Evolutionary conservation across 2,113 vertebrate genomes (phyloP), one percentile per base, ranked within the genome.

Genomic region (Haplochromis vanheusdeni): DNA sequence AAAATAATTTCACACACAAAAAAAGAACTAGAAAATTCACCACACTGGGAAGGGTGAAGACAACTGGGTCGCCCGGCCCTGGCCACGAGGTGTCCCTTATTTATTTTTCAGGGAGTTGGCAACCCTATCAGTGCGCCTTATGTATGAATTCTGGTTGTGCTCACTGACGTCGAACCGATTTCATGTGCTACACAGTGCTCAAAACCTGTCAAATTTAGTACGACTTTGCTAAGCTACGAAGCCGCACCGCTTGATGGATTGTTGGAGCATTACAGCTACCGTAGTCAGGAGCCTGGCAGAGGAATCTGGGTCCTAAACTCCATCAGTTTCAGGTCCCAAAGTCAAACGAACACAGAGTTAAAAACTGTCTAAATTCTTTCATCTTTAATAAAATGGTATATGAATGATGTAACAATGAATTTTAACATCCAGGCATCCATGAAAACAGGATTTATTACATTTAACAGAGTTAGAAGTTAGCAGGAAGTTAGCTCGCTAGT

Each of bases 291-390:
- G 54, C 54, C 23, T 26, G 2, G 1, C 0, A 0, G 21, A 56
- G 54, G 1, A 56, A 56, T 26, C 54, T 14, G 12, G 54, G 54
- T 56, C 54, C 54, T 26, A 26, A 56, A 56, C 21, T 2, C 21
- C 1, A 2, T 55, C 6, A 0, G 0, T 0, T 55, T 23, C 21
- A 23, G 0, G 52, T 13, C 21, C 21, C 52, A 13, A 23, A 55
- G 52, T 55, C 52, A 12, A 7, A 4, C n/a, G 0, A 23, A 54
- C 52, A 2, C 52, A 23, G n/a, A 55, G n/a, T 23, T 55, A 55
- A 5, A 26, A 28, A 28, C 26, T 28, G 26, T 28, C 26, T 51
- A 10, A 51, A 49, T 49, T 49, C 5, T 10, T n/a, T 54, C 3
- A 54, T 54, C n/a, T 1, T 1, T 21, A 54, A 54, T 23, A 23